A percentile compares a stretch with the other conserved stretches of the same genome.
Evolutionary conservation across 2,888 invertebrate species (phyloP).

Genomic region (Lepidocyrtoides sp.): DNA sequence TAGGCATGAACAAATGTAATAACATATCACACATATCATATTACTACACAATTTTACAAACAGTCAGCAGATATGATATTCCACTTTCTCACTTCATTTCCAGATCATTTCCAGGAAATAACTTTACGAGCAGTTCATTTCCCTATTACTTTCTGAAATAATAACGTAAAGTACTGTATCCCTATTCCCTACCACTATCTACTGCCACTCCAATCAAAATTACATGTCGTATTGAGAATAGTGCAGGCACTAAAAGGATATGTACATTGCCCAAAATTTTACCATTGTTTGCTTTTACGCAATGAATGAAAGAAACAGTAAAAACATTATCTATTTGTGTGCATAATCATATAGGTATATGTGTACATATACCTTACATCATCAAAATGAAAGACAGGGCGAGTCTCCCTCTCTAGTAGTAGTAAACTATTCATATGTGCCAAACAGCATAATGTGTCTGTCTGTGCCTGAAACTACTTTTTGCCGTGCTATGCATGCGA

Average conservation of each 20-base stretch:
- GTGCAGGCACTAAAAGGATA: background rate
- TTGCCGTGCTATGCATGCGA: too few species aligned
- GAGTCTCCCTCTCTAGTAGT: too few species aligned
- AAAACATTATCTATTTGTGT: background rate
- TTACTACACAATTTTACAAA: background rate
- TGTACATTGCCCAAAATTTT: background rate
- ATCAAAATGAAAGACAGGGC: too few species aligned
- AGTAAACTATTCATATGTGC: too few species aligned
- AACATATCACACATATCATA: background rate
- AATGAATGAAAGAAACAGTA: background rate
- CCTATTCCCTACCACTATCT: background rate
- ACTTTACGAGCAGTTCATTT: slow-evolving; percentile 51
- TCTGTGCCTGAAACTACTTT: too few species aligned
- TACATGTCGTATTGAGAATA: background rate
- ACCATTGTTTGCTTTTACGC: background rate
- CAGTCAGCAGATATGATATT: slow-evolving; percentile 25
- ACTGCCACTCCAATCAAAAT: too few species aligned
- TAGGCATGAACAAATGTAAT: background rate
- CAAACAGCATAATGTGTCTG: background rate
- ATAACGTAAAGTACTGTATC: background rate
- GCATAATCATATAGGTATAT: background rate
- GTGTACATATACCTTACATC: too few species aligned
- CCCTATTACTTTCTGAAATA: slow-evolving; percentile 38
- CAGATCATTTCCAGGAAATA: slow-evolving; percentile 57
- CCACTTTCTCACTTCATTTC: slow-evolving; percentile 54